Evolutionary conservation across 2,888 invertebrate genomes (phyloP), one percentile per base, ranked within the genome.

Genomic region (Gandaritis pyraliata): DNA sequence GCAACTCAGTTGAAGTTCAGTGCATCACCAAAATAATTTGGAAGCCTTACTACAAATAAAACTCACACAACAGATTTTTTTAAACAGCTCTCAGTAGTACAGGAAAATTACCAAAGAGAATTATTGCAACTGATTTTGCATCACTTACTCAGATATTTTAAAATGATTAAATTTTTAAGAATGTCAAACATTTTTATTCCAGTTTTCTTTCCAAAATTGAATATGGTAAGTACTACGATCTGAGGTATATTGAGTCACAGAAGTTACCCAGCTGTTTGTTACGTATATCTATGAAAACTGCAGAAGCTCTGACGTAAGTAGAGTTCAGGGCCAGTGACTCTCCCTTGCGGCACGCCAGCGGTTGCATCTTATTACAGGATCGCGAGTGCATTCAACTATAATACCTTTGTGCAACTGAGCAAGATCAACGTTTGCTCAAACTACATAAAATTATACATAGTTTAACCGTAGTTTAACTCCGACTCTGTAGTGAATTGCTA

Each of bases 291-390:
- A n/a, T 59, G 54, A 58, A 63, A 57, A 56, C 47, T 64, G 47
- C 58, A 65, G 59, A 47, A 52, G 53, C 38, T 61, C 60, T 74
- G 73, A 71, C 68, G 73, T 69, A 67, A 71, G 58, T 60, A 70
- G 71, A 75, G 77, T 84, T 80, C 82, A 84, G 77, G 84, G 85
- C 78, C 82, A 82, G 81, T 72, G 84, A 82, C 85, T 75, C 61
- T 58, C 59, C 71, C 62, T 65, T 61, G 61, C 48, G 61, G 71
- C 71, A 71, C 77, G 75, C 68, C 69, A 73, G 69, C 72, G 72
- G 74, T 73, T 75, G 77, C 78, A 77, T 73, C 76, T 75, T 66
- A 64, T 69, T 69, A 69, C 66, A 65, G 61, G 67, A 69, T 66
- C 65, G 65, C 49, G 73, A 69, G 83, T 80, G 79, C 83, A 83